phyloP scores from a whole-genome alignment of 2,113 vertebrate species.

The Bungarus multicinctus region DNA sequence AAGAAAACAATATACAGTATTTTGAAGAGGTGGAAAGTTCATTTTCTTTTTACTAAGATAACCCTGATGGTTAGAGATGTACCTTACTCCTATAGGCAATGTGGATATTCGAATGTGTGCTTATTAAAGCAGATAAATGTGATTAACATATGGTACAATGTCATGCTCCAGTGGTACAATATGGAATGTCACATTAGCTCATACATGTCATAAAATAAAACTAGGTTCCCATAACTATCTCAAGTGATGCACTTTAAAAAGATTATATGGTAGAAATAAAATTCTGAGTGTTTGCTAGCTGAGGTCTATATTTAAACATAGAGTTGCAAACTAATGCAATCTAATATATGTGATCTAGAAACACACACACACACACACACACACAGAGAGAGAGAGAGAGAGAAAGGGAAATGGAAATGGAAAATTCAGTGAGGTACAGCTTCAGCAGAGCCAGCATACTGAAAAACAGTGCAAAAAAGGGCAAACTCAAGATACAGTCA shows the following conservation, averaged over 20 bases:
- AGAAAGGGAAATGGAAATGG: neutral
- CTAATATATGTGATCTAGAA: neutral
- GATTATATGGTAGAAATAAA: neutral
- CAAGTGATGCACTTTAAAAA: neutral
- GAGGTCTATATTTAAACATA: neutral
- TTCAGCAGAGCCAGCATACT: neutral
- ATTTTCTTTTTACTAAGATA: conserved; percentile 25
- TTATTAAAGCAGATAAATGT: conserved; percentile 21
- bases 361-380: neutral
- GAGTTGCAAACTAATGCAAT: neutral
- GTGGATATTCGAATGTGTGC: conserved; percentile 19
- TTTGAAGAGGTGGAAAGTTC: conserved; percentile 8
- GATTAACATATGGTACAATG: conserved; percentile 19
- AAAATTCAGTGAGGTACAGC: neutral
- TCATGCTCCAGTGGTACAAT: conserved; percentile 23
- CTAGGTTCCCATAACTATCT: neutral
- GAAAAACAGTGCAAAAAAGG: neutral
- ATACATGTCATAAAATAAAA: conserved; percentile 23
- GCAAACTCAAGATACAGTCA: neutral
- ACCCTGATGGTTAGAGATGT: neutral
- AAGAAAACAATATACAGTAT: neutral
- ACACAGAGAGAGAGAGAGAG: neutral
- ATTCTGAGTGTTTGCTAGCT: neutral
- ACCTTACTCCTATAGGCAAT: conserved; percentile 12
- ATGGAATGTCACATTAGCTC: conserved; percentile 23